Evolutionary conservation across 2,113 vertebrate genomes (phyloP).

Genomic region (Pollachius pollachius): DNA sequence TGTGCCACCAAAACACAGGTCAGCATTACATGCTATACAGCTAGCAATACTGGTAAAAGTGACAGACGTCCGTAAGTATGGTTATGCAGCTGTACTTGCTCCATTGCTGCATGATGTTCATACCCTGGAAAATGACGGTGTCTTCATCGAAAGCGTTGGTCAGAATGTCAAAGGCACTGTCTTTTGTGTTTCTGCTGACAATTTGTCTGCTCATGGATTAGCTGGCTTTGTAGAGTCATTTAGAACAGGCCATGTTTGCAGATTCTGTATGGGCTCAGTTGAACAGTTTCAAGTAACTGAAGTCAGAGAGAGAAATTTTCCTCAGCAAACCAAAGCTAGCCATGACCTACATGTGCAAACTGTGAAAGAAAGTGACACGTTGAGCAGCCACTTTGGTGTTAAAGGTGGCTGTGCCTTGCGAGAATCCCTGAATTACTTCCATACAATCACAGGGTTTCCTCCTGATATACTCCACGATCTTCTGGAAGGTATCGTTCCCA

Average conservation of each 20-base stretch:
- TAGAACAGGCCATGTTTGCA: neutral
- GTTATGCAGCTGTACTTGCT: constrained; percentile 7
- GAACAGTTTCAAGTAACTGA: neutral
- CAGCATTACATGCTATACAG: constrained; percentile 5
- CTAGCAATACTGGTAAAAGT: neutral
- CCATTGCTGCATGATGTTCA: neutral
- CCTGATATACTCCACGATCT: constrained; percentile 6
- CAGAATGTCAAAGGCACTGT: constrained; percentile 7
- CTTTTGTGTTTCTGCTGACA: constrained; percentile 11
- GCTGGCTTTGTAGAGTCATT: constrained; percentile 9
- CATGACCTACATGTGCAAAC: constrained; percentile 1
- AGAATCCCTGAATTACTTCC: neutral
- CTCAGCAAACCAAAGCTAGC: constrained; percentile 3
- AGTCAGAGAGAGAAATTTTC: neutral
- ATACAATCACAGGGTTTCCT: constrained; percentile 4
- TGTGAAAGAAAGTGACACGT: neutral
- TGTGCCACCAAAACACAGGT: constrained; percentile 1
- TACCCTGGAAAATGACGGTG: constrained; percentile 1
- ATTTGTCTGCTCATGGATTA: constrained; percentile 4
- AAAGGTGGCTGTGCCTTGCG: constrained; percentile 4
- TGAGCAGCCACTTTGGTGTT: constrained; percentile 9
- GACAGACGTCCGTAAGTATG: neutral
- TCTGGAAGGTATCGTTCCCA: neutral
- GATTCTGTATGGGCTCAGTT: constrained; percentile 4
- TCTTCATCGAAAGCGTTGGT: constrained; percentile 6